Base-by-base conservation (phyloP, 2,888 invertebrate genomes). In the Steinernema scapterisci region DNA sequence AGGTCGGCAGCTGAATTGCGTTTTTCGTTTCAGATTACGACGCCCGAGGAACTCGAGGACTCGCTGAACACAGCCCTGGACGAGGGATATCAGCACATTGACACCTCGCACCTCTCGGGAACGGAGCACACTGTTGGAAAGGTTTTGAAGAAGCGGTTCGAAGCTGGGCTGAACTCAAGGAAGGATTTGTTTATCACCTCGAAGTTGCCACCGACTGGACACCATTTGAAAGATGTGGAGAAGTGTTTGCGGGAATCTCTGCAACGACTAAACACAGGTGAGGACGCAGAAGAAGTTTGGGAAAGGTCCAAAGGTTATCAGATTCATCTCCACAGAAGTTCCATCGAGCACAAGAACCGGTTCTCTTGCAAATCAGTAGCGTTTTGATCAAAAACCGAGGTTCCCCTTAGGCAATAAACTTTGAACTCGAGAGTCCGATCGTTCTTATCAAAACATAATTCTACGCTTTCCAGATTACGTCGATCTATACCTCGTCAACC, bases 401-500 rank as follows among this genome's bases (percentile, higher is more conserved):
- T n/a, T n/a, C n/a, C n/a, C n/a, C n/a, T n/a, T n/a, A n/a, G n/a
- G n/a, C n/a, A n/a, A n/a, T n/a, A n/a, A n/a, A n/a, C n/a, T n/a
- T n/a, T n/a, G n/a, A n/a, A n/a, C n/a, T n/a, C n/a, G n/a, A n/a
- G n/a, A n/a, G n/a, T n/a, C n/a, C n/a, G n/a, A n/a, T n/a, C n/a
- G n/a, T n/a, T 44, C 45, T 16, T 44, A 7, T 44, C 48, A 48
- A 5, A 3, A 48, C 2, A 7, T 19, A 48, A 48, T 48, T 13
- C 48, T 5, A 16, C 6, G 13, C 1, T 2, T 63, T 63, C 7
- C 79, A 16, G 81, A 81, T 73, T 83, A 83, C 74, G 73, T 84
- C 71, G 84, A 84, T 48, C 76, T 84, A 38, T 84, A 82, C 70
- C 77, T 84, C 52, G 80, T 84, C 21, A 82, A 84, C 76, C 77